Conservation (phyloP, 2,888 invertebrate species). For the Yponomeuta cagnagella region DNA sequence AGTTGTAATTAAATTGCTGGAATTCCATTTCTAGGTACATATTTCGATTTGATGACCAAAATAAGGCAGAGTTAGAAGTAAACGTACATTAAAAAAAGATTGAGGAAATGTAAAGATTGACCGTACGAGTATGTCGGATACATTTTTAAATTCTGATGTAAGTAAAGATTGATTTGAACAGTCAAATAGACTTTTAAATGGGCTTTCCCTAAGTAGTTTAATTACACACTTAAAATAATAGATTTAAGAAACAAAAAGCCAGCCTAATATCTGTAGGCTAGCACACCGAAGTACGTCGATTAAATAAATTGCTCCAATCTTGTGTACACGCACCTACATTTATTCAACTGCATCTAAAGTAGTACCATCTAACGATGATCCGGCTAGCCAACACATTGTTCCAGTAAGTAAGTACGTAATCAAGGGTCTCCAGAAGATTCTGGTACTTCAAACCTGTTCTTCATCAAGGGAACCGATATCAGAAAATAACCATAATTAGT, state of each 20-base stretch:
- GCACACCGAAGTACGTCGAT: slow-evolving; percentile 23
- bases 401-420: background rate
- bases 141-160: no score
- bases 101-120: no score
- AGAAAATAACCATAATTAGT: slow-evolving; percentile 13
- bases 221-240: slow-evolving; percentile 1
- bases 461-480: slow-evolving; percentile 5
- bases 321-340: slow-evolving; percentile 24
- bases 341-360: slow-evolving; percentile 11
- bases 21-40: background rate
- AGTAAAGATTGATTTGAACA: background rate
- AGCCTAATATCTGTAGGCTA: background rate
- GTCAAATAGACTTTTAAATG: background rate
- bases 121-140: no score
- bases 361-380: background rate
- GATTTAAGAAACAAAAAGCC: background rate
- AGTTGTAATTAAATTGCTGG: background rate
- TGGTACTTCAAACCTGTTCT: slow-evolving; percentile 1
- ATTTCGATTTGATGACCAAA: slow-evolving; percentile 5
- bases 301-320: slow-evolving; percentile 40
- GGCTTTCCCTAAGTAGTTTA: background rate
- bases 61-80: background rate
- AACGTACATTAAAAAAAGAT: background rate
- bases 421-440: background rate
- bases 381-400: background rate